Evolutionary conservation across 2,888 invertebrate species (phyloP), one percentile per base, ranked within the genome.

Genomic region (Orthosia incerta): DNA sequence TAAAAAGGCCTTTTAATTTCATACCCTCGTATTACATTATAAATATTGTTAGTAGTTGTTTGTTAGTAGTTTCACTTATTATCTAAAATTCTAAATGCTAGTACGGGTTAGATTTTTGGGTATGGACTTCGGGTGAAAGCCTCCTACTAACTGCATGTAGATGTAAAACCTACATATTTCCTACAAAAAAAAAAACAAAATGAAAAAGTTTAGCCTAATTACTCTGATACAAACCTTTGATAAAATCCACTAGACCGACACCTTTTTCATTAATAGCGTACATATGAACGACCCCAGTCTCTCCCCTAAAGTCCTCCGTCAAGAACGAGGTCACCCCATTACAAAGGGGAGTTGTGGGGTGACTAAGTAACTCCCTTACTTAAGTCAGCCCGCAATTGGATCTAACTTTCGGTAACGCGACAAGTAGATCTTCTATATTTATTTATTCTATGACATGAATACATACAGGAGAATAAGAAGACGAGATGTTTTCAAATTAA

Each of bases 261-360:
- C 69, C 68, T 50, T 75, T 56, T 56, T 50, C 74, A 20, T 60
- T 61, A 68, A 55, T 50, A 61, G 50, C 55, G 23, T 66, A 53
- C 26, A 45, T 57, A 53, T 67, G 60, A 50, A 68, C 20, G 39
- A 9, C 53, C 50, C 18, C 53, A 67, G 67, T 60, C 20, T 26
- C 39, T 3, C 63, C 48, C 57, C 48, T 20, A 53, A 48, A 53
- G 57, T 20, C 69, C 51, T 62, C 57, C n/a, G 61, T 39, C 76
- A 71, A 53, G 71, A 76, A 76, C 71, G 59, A 71, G 76, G 71
- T 76, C 76, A 76, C 57, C 62, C 68, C 63, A 59, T 50, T 26
- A 66, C 56, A 16, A 51, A 20, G 16, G 64, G 61, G 75, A 56
- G 45, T 50, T 48, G 31, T 57, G 62, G n/a, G 51, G 70, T 68